Evolutionary conservation across 1,140 invertebrate genomes (phyloP).

Genomic region (Atta texana): DNA sequence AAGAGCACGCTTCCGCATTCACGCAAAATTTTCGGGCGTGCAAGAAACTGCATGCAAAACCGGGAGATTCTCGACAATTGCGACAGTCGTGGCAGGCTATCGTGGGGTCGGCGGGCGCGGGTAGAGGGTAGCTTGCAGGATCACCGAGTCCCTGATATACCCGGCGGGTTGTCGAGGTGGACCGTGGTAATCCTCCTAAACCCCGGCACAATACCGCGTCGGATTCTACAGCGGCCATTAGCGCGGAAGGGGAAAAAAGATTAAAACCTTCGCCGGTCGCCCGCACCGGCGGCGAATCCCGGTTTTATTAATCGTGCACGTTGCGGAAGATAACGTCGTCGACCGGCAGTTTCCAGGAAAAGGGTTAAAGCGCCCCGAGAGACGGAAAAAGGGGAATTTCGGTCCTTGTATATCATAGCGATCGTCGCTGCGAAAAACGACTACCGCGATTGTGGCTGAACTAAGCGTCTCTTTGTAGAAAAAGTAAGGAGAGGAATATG

Average conservation of each 20-base stretch:
- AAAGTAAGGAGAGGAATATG: not conserved
- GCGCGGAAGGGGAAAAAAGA: slow-evolving; percentile 66
- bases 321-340: slow-evolving; percentile 67
- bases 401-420: slow-evolving; percentile 38
- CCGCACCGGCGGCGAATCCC: slow-evolving; percentile 60
- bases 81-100: slow-evolving; percentile 38
- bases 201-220: slow-evolving; percentile 70
- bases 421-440: slow-evolving; percentile 37
- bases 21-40: slow-evolving; percentile 42
- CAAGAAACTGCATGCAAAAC: slow-evolving; percentile 51
- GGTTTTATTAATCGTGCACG: slow-evolving; percentile 70
- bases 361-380: slow-evolving; percentile 34
- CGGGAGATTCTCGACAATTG: slow-evolving; percentile 56
- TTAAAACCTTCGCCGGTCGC: slow-evolving; percentile 69
- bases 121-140: slow-evolving; percentile 45
- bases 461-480: slow-evolving; percentile 2
- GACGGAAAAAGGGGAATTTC: slow-evolving; percentile 24
- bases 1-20: slow-evolving; percentile 31
- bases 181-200: slow-evolving; percentile 71
- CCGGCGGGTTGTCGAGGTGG: slow-evolving; percentile 69
- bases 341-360: slow-evolving; percentile 50
- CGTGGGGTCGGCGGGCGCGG: not conserved
- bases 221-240: slow-evolving; percentile 70
- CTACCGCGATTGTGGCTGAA: not conserved
- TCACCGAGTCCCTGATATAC: slow-evolving; percentile 68